Conservation (phyloP, 2,888 invertebrate genomes). For the Tryphoninae sp. region DNA sequence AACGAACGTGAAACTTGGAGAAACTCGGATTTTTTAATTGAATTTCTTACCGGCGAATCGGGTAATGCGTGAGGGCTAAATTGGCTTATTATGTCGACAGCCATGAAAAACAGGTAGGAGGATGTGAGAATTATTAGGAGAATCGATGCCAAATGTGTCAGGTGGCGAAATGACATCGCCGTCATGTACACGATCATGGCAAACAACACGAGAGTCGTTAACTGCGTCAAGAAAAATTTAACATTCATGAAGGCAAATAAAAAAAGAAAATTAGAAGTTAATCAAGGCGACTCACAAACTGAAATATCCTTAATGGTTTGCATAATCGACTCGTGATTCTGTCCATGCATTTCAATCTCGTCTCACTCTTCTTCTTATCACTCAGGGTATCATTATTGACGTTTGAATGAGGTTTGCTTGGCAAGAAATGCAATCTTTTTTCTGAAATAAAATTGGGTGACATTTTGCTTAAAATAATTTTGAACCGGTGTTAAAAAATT, state of each 20-base stretch:
- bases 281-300: conserved; percentile 70
- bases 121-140: conserved; percentile 69
- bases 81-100: conserved; percentile 72
- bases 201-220: conserved; percentile 68
- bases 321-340: conserved; percentile 52
- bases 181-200: conserved; percentile 69
- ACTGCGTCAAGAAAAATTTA: conserved; percentile 30
- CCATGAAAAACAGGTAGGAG: conserved; percentile 71
- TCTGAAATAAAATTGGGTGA: not conserved
- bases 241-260: not conserved
- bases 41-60: conserved; percentile 69
- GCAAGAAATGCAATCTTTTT: conserved; percentile 7
- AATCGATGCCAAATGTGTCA: conserved; percentile 66
- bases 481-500: not conserved
- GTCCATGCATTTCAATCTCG: conserved; percentile 42
- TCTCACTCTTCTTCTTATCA: conserved; percentile 25
- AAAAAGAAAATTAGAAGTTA: conserved; percentile 4
- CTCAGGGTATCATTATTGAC: conserved; percentile 54
- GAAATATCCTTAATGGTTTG: conserved; percentile 71
- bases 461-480: not conserved
- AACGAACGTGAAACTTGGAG: not conserved
- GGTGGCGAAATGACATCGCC: conserved; percentile 39
- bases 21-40: not conserved
- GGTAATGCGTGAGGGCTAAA: conserved; percentile 65
- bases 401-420: conserved; percentile 58